Evolutionary conservation across 2,113 vertebrate genomes (phyloP), one percentile per base, ranked within the genome.

Genomic region (Raja brachyura): DNA sequence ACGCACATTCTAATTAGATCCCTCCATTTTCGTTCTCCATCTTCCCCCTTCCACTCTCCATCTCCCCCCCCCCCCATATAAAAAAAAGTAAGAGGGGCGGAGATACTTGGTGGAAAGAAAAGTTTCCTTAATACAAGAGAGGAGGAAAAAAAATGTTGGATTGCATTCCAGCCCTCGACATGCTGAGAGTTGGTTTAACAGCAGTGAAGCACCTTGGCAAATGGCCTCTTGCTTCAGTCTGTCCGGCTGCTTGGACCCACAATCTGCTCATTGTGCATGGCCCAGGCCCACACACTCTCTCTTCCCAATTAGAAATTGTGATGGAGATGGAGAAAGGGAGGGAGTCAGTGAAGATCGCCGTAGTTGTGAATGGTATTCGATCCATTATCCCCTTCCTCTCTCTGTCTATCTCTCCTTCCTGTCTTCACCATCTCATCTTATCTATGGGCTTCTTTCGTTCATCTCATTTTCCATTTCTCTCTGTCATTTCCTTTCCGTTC

Each of bases 241-340:
- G 96, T 96, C 97, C n/a, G n/a, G n/a, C n/a, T 95, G 95, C 94
- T 93, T 96, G 95, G 94, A 95, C 94, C 96, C 96, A 98, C 97
- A 98, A 98, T 98, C 96, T 95, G 95, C 95, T 95, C 96, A 97
- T 98, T 99, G 97, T 98, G 95, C 54, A 7, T 16, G 20, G 39
- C 14, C 31, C 13, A 68, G 31, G n/a, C 86, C 63, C 63, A 20
- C 10, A 14, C 86, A 66, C 1, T 95, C 94, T 95, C 96, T 96
- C 96, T 95, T 95, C 95, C 96, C 97, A 97, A 96, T 98, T 96
- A 97, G 97, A 97, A 96, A 96, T 94, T 93, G 95, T 96, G 96
- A 95, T 96, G 95, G 96, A 96, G 86, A 94, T 31, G 28, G 93
- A 93, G 83, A 93, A 56, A 28, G 79, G 8, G 16, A 22, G 16